phyloP scores from a whole-genome alignment of 2,888 invertebrate genomes.

The Antheraea assamensis region DNA sequence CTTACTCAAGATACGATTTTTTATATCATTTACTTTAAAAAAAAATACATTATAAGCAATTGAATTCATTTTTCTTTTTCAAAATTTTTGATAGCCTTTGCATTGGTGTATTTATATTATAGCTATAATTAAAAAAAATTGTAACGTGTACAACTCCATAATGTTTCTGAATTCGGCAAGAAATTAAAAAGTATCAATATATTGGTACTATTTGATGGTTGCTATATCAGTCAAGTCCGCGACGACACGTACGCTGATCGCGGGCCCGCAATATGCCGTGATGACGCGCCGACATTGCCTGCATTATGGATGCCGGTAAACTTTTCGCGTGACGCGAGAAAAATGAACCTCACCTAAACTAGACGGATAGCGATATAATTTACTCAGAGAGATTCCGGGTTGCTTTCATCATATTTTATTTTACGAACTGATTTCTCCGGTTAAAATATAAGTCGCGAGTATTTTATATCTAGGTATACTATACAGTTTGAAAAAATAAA shows the following conservation, averaged over 20 bases:
- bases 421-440: constrained; percentile 1
- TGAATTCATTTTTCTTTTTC: too few species aligned
- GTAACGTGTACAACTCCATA: too few species aligned
- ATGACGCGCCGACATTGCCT: constrained; percentile 78
- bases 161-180: background rate
- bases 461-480: background rate
- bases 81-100: too few species aligned
- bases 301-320: constrained; percentile 78
- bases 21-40: too few species aligned
- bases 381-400: constrained; percentile 42
- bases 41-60: too few species aligned
- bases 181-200: background rate
- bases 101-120: too few species aligned
- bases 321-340: constrained; percentile 77
- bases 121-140: too few species aligned
- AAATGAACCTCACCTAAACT: constrained; percentile 73
- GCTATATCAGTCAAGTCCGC: constrained; percentile 34
- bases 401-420: constrained; percentile 10
- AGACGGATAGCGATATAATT: constrained; percentile 71
- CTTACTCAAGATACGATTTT: background rate
- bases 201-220: constrained; percentile 55
- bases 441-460: background rate
- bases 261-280: constrained; percentile 68
- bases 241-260: constrained; percentile 30
- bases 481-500: background rate